Base-by-base conservation (phyloP, 1,140 invertebrate genomes). In the Zelostemma sp. region DNA sequence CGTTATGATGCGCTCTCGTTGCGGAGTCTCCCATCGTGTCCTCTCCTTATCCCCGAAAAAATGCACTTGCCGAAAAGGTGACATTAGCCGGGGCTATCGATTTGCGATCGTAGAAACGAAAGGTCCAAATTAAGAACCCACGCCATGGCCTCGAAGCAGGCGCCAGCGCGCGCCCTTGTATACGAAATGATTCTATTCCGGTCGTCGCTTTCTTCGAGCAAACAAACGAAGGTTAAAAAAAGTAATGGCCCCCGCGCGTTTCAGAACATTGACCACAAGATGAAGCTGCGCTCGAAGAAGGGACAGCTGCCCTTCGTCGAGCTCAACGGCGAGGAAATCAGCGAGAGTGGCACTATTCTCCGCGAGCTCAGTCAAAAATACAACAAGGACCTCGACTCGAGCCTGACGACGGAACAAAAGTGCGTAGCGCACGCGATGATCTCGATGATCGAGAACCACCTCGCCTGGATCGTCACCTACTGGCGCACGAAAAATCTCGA, bases 201-300 rank as follows among this genome's bases (percentile, higher is more conserved):
- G 11, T 31, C 28, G 28, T 11, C 28, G 28, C 28, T 31, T 31
- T 31, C 5, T 31, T 31, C 28, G n/a, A n/a, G n/a, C n/a, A n/a
- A n/a, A n/a, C n/a, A n/a, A n/a, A n/a, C n/a, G n/a, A n/a, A n/a
- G n/a, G n/a, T n/a, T n/a, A n/a, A n/a, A n/a, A n/a, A n/a, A n/a
- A n/a, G n/a, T n/a, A n/a, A n/a, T n/a, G n/a, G n/a, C n/a, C n/a
- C n/a, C n/a, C n/a, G n/a, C n/a, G n/a, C n/a, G n/a, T n/a, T n/a
- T n/a, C n/a, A 97, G 95, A 97, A 97, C 88, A 93, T 97, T 17
- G 95, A 96, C 81, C 95, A 97, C 84, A 96, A 95, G 86, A 91
- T 95, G 86, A 95, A 95, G 79, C 95, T 93, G 87, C 92, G 93
- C 73, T 97, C 95, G 60, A 94, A 95, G 88, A 97, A 97, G 80